Base-by-base conservation (phyloP, 1,140 invertebrate species). In the Polyergus mexicanus region DNA sequence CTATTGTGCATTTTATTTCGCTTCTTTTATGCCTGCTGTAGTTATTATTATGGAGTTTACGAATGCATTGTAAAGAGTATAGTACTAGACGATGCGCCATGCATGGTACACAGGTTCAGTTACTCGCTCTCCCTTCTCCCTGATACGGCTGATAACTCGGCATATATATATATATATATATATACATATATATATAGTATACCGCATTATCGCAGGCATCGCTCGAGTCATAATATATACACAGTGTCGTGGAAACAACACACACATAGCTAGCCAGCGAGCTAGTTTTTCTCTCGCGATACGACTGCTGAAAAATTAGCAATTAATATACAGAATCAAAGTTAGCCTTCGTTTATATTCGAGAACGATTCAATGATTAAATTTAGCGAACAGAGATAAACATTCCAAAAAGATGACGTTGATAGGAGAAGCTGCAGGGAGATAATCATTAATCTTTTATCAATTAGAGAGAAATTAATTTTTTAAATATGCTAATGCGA, bases 91-190 rank as follows among this genome's bases (percentile, higher is more conserved):
- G 68, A n/a, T 58, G 54, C n/a, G n/a, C 54, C 19, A 22, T 58
- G 47, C 47, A 22, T 44, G 7, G 10, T 58, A 16, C 47, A 22
- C 69, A 74, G 47, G 47, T 74, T 74, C 51, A 35, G 47, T 74
- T 54, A 74, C 69, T 51, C 25, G 68, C 47, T 58, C 51, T 38
- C 54, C n/a, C 51, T 38, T 58, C 32, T 32, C 71, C 16, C 44
- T 54, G 32, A 74, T 74, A 32, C 13, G 4, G 51, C 71, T 58
- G 71, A 74, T 74, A 74, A 58, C 47, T 74, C 71, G 32, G n/a
- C 51, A 16, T 32, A 58, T n/a, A 22, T 10, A 58, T 19, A 51
- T 51, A 47, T 47, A 47, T 44, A 44, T 44, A 22, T 10, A 58
- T 19, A 51, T 51, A 47, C 16, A 47, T 44, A 44, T 44, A 47